Conservation (phyloP, 1,140 invertebrate genomes). For the Dinothrombium tinctorium region DNA sequence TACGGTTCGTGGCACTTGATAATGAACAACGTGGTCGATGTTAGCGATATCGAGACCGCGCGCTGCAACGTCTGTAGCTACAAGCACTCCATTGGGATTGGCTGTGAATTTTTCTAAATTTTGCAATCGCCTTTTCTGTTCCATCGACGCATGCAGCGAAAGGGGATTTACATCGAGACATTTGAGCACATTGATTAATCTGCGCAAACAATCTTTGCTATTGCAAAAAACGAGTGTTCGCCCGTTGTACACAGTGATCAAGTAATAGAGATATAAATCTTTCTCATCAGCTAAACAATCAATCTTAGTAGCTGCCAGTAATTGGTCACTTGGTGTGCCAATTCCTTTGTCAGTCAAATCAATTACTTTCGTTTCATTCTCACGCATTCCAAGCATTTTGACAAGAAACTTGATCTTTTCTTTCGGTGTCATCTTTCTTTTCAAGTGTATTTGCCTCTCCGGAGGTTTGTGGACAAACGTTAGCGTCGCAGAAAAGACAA, state of each 20-base stretch:
- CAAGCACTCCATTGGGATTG: slow-evolving; percentile 44
- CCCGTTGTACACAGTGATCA: slow-evolving; percentile 55
- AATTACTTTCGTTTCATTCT: slow-evolving; percentile 62
- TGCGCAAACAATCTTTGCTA: slow-evolving; percentile 71
- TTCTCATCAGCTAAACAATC: slow-evolving; percentile 27
- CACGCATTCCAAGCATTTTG: slow-evolving; percentile 43
- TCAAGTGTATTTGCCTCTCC: slow-evolving; percentile 25
- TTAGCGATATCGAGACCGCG: slow-evolving; percentile 82
- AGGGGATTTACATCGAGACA: slow-evolving; percentile 51
- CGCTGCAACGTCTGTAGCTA: slow-evolving; percentile 93
- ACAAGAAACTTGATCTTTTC: slow-evolving; percentile 21
- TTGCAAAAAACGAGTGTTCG: slow-evolving; percentile 91
- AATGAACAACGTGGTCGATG: slow-evolving; percentile 87
- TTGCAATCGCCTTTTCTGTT: slow-evolving; percentile 74
- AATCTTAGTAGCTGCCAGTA: slow-evolving; percentile 24
- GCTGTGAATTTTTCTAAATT: slow-evolving; percentile 69
- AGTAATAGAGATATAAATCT: slow-evolving; percentile 82
- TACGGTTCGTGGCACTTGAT: slow-evolving; percentile 79
- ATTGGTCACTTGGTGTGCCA: slow-evolving; percentile 21
- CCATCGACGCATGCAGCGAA: slow-evolving; percentile 80
- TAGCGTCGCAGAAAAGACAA: slow-evolving; percentile 92
- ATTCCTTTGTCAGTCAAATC: slow-evolving; percentile 44
- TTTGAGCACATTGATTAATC: slow-evolving; percentile 54
- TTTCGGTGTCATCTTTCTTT: slow-evolving; percentile 13
- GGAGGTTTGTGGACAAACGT: slow-evolving; percentile 66